These are phyloP conservation scores for Steatornis caripensis DNA, from an alignment of 2,113 vertebrate species.

Conservation along the genomic window DNA sequence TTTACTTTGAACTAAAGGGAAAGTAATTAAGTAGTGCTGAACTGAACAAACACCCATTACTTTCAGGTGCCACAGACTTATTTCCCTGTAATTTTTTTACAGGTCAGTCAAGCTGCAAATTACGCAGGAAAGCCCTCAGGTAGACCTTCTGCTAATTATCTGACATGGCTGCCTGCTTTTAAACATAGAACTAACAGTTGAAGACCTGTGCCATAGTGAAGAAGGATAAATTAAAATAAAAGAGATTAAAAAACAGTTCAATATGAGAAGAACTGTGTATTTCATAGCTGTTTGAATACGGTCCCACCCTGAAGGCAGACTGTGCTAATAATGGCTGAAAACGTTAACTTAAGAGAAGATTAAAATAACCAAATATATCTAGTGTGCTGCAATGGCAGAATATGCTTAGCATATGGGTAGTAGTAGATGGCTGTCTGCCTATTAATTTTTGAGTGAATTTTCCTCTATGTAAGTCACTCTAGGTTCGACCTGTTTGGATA, in stretches of 20 bases:
- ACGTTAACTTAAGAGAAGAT: neutral
- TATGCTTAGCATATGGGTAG: neutral
- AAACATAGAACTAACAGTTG: neutral
- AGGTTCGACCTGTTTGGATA: neutral
- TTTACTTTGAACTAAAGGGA: conserved; percentile 39
- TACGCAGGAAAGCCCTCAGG: conserved; percentile 12
- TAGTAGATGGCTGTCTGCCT: neutral
- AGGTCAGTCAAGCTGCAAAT: conserved; percentile 16
- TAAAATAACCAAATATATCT: neutral
- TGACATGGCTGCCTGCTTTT: neutral
- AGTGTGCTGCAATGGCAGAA: neutral
- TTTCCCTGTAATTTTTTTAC: conserved; percentile 8
- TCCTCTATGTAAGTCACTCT: neutral
- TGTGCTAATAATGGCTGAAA: neutral
- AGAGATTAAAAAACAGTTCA: neutral
- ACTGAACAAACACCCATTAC: conserved; percentile 35
- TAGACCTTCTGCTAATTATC: conserved; percentile 3
- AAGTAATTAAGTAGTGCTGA: conserved; percentile 25
- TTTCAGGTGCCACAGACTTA: neutral
- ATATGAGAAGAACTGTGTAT: neutral
- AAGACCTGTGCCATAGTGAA: neutral
- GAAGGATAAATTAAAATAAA: neutral
- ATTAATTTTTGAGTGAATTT: neutral
- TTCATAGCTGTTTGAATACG: neutral
- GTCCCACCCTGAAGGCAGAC: neutral